phyloP scores from a whole-genome alignment of 2,797 vertebrate species.

The Dipus sagitta region DNA sequence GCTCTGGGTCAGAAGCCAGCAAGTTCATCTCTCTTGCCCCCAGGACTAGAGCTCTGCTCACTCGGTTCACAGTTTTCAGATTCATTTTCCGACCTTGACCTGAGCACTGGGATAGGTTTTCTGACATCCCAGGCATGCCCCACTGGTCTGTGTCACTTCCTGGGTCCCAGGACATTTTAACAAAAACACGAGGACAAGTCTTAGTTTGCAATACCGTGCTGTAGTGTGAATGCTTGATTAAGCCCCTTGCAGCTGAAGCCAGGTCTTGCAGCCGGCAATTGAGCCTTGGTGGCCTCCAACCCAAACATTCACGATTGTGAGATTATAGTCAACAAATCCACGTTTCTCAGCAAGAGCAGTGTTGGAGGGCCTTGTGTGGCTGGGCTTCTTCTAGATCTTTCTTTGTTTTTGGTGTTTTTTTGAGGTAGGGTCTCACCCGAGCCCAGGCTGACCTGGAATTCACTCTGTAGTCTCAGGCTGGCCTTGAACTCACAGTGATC shows the following conservation, averaged over 20 bases:
- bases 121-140: not conserved
- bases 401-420: too few relatives aligned
- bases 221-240: accelerated
- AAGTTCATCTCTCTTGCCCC: not conserved
- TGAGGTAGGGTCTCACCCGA: too few relatives aligned
- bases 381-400: too few relatives aligned
- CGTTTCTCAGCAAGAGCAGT: too few relatives aligned
- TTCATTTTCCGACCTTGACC: not conserved
- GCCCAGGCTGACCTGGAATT: too few relatives aligned
- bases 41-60: not conserved
- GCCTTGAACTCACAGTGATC: too few relatives aligned
- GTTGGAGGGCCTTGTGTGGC: not conserved
- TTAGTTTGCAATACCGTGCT: not conserved
- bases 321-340: not conserved
- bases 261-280: not conserved
- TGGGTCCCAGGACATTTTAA: not conserved
- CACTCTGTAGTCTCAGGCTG: too few relatives aligned
- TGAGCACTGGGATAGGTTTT: not conserved
- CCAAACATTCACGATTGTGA: not conserved
- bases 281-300: too few relatives aligned
- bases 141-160: not conserved
- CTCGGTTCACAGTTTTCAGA: not conserved
- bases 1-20: too few relatives aligned
- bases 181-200: too few relatives aligned
- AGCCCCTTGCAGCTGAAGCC: too few relatives aligned